These are phyloP conservation scores for Toxotes jaculatrix DNA, from an alignment of 2,113 vertebrate species.

Conservation along the genomic window DNA sequence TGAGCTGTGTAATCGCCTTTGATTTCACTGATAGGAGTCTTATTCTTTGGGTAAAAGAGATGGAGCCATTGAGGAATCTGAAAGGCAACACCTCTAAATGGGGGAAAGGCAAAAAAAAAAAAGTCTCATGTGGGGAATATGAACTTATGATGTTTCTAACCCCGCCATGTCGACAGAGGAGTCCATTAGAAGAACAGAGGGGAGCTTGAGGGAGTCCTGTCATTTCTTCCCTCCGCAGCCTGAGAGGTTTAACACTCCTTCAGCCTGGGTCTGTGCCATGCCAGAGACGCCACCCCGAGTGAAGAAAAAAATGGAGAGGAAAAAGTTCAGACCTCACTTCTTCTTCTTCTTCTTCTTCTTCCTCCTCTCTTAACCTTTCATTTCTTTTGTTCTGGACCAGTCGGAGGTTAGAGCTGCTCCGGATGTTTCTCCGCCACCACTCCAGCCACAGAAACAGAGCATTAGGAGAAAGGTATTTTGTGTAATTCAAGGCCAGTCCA, in stretches of 20 bases:
- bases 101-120: constrained; percentile 40
- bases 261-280: constrained; percentile 61
- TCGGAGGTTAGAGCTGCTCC: constrained; percentile 26
- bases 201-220: constrained; percentile 88
- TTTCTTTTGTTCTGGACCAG: constrained; percentile 68
- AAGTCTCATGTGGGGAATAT: constrained; percentile 87
- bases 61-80: constrained; percentile 84
- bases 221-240: constrained; percentile 83
- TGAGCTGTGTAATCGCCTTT: constrained; percentile 90
- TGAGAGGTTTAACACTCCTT: constrained; percentile 87
- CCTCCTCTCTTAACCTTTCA: constrained; percentile 55
- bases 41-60: constrained; percentile 86
- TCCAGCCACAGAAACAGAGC: constrained; percentile 42
- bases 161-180: constrained; percentile 85
- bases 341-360: constrained; percentile 42
- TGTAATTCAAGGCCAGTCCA: constrained; percentile 48
- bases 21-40: constrained; percentile 90
- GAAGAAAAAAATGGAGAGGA: constrained; percentile 27
- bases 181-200: constrained; percentile 91
- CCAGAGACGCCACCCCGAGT: constrained; percentile 63
- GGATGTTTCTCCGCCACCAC: constrained; percentile 10
- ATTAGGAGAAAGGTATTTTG: constrained; percentile 52
- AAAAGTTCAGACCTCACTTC: constrained; percentile 49
- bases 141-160: constrained; percentile 89
- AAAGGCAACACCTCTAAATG: constrained; percentile 84